Conservation (phyloP, 2,888 invertebrate species). For the Nipponacmea schrenckii region DNA sequence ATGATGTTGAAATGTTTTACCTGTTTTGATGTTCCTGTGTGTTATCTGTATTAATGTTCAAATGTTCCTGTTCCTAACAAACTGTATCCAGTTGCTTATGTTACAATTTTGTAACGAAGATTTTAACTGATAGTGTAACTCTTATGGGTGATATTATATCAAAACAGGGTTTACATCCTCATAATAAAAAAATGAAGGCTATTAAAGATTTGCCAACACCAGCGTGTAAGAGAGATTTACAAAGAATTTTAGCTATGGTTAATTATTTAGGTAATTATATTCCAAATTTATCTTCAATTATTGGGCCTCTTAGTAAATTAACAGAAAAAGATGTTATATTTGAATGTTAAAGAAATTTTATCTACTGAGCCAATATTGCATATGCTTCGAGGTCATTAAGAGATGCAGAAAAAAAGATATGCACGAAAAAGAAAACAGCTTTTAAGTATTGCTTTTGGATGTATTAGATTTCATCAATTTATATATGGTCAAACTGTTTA, state of each 20-base stretch:
- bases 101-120: too few relatives aligned
- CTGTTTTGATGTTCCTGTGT: too few relatives aligned
- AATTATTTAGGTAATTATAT: not conserved
- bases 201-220: not conserved
- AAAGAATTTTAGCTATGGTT: not conserved
- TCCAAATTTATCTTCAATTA: not conserved
- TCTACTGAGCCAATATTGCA: not conserved
- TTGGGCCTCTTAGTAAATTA: not conserved
- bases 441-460: constrained; percentile 4
- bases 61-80: too few relatives aligned
- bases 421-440: not conserved
- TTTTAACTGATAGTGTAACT: constrained; percentile 1
- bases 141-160: not conserved
- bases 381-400: constrained; percentile 1
- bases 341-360: not conserved
- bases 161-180: not conserved
- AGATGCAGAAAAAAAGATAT: not conserved
- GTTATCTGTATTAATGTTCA: too few relatives aligned
- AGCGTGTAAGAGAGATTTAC: not conserved
- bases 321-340: not conserved
- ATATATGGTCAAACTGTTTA: not conserved
- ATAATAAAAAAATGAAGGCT: not conserved
- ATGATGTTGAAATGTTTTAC: too few relatives aligned
- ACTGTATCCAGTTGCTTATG: too few relatives aligned
- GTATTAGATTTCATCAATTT: not conserved